phyloP scores from a whole-genome alignment of 2,888 invertebrate genomes.

The Eustalomyia histrio region DNA sequence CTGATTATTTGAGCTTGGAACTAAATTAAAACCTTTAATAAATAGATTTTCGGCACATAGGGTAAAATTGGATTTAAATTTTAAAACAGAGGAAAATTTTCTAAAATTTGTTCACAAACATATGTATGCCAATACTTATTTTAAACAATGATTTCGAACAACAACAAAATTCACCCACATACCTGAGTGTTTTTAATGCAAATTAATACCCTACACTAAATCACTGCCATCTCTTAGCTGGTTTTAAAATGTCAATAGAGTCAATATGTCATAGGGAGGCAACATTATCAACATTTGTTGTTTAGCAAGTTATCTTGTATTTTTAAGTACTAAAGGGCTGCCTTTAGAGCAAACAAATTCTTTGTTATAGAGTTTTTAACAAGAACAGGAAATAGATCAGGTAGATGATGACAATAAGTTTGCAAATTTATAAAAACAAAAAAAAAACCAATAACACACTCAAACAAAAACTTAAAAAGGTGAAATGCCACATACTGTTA shows the following conservation, averaged over 20 bases:
- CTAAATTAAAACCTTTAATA: too few species aligned
- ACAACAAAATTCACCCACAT: background rate
- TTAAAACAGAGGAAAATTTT: too few species aligned
- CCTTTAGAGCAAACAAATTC: constrained; percentile 22
- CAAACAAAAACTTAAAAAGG: constrained; percentile 30
- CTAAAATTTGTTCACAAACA: too few species aligned
- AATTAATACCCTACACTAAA: constrained; percentile 62
- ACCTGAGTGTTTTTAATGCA: constrained; percentile 41
- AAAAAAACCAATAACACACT: background rate
- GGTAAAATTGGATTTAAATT: too few species aligned
- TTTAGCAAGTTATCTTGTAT: background rate
- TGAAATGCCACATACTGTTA: constrained; percentile 58
- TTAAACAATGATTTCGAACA: background rate
- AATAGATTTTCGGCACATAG: too few species aligned
- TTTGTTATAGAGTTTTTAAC: constrained; percentile 25
- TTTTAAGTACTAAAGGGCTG: constrained; percentile 1
- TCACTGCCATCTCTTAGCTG: constrained; percentile 67
- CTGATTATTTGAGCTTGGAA: too few species aligned
- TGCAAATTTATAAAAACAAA: constrained; percentile 42
- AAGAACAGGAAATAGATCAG: constrained; percentile 59
- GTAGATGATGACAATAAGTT: constrained; percentile 63
- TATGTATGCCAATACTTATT: too few species aligned
- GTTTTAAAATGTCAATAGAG: constrained; percentile 68
- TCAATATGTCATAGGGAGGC: constrained; percentile 67
- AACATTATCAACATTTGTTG: background rate